These are phyloP conservation scores for Ammodytes marinus DNA, from an alignment of 2,113 vertebrate species.

Conservation along the genomic window DNA sequence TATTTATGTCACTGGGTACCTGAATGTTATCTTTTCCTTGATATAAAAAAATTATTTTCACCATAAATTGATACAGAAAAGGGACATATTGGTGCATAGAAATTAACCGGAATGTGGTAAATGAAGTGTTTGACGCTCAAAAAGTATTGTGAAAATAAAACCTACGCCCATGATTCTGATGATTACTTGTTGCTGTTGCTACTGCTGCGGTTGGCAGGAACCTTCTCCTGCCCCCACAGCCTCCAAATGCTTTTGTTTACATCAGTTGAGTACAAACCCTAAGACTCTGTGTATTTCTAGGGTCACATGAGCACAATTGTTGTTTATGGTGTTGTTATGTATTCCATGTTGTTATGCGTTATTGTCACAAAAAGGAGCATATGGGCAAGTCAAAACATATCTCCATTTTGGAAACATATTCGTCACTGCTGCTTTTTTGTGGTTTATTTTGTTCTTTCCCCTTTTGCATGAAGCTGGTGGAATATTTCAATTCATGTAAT, in stretches of 20 bases:
- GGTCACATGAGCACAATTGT: constrained; percentile 3
- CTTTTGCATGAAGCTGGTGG: background rate
- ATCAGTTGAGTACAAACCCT: background rate
- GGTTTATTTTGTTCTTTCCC: background rate
- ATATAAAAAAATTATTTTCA: no score
- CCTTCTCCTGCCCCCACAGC: background rate
- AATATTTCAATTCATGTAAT: background rate
- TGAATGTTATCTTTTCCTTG: no score
- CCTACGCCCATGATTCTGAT: background rate
- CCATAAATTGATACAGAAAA: no score
- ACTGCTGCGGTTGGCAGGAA: background rate
- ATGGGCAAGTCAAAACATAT: constrained; percentile 9
- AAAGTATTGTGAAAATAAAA: no score
- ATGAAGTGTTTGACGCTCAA: no score
- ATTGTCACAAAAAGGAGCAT: background rate
- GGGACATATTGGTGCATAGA: no score
- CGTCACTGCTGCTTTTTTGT: background rate
- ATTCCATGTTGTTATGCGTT: background rate
- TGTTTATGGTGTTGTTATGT: constrained; percentile 28
- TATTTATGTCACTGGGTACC: no score
- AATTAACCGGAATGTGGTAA: no score
- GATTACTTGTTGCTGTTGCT: background rate
- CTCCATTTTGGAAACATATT: constrained; percentile 4
- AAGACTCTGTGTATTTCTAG: constrained; percentile 17
- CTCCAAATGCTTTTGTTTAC: constrained; percentile 29